phyloP scores from a whole-genome alignment of 2,113 vertebrate species.

The Microcebus ravelobensis region DNA sequence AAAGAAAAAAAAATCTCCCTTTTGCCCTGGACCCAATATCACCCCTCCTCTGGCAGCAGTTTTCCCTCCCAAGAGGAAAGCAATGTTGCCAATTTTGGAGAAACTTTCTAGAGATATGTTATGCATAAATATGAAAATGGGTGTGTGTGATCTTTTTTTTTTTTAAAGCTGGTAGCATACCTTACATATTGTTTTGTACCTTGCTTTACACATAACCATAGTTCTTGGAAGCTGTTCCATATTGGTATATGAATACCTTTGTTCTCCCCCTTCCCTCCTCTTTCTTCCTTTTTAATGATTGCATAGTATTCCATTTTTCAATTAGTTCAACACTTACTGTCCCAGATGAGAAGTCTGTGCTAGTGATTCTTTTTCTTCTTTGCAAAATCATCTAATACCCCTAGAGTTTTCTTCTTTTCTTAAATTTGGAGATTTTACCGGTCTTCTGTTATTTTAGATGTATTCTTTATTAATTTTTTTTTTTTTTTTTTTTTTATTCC shows the following conservation, averaged over 20 bases:
- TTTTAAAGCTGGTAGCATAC: background rate
- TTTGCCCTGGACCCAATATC: background rate
- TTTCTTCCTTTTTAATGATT: background rate
- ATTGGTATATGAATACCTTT: background rate
- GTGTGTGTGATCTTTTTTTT: background rate
- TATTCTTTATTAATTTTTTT: no score
- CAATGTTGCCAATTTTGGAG: background rate
- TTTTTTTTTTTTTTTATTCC: background rate
- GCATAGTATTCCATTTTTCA: background rate
- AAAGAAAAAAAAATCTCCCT: background rate
- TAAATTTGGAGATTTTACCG: background rate
- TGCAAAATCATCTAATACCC: background rate
- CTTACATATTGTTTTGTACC: background rate
- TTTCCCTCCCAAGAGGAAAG: background rate
- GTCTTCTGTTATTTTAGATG: background rate
- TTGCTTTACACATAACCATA: background rate
- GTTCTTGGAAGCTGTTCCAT: background rate
- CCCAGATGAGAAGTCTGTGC: background rate
- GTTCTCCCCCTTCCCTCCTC: background rate
- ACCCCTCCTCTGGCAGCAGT: background rate
- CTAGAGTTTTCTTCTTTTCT: background rate
- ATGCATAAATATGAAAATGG: background rate
- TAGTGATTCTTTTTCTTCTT: background rate
- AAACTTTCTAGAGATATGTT: background rate
- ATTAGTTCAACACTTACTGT: background rate